These are phyloP conservation scores for Cryptophagus acutangulus DNA, from an alignment of 2,888 invertebrate species.

Conservation along the genomic window DNA sequence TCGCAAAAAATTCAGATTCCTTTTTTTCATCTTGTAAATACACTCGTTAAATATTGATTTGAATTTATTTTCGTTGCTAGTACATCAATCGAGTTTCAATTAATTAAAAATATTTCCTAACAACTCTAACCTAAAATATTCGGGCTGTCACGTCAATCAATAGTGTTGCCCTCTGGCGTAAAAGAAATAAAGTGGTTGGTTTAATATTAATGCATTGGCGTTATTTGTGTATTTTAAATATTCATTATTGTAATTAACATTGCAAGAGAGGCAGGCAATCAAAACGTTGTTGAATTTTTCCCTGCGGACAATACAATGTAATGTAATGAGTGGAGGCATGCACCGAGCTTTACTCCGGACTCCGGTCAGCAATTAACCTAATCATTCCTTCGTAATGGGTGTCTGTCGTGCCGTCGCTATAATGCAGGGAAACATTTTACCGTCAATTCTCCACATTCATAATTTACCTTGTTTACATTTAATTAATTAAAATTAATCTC, in stretches of 20 bases:
- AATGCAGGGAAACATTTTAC: conserved; percentile 15
- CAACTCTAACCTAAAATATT: too few species aligned
- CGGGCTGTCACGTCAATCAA: too few species aligned
- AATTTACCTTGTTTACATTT: conserved; percentile 17
- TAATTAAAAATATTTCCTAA: too few species aligned
- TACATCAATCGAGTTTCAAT: too few species aligned
- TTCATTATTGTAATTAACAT: conserved; percentile 9
- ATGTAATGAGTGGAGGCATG: conserved; percentile 33
- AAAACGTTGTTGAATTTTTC: conserved; percentile 24
- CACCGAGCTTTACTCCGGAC: conserved; percentile 28
- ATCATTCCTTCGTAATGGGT: conserved; percentile 33
- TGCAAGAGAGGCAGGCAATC: conserved; percentile 10
- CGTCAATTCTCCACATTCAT: conserved; percentile 9
- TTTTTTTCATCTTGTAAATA: too few species aligned
- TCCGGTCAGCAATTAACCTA: conserved; percentile 34
- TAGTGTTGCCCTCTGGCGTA: too few species aligned
- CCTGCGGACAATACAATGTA: conserved; percentile 24
- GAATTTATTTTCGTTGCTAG: too few species aligned
- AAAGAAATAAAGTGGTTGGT: background rate
- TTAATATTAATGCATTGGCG: conserved; percentile 1
- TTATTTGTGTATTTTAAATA: background rate
- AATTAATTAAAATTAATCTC: conserved; percentile 14
- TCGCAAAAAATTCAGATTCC: too few species aligned
- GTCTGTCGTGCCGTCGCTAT: conserved; percentile 21
- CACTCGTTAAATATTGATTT: too few species aligned